Evolutionary conservation across 2,113 vertebrate species (phyloP).

Genomic region (Ascaphus truei): DNA sequence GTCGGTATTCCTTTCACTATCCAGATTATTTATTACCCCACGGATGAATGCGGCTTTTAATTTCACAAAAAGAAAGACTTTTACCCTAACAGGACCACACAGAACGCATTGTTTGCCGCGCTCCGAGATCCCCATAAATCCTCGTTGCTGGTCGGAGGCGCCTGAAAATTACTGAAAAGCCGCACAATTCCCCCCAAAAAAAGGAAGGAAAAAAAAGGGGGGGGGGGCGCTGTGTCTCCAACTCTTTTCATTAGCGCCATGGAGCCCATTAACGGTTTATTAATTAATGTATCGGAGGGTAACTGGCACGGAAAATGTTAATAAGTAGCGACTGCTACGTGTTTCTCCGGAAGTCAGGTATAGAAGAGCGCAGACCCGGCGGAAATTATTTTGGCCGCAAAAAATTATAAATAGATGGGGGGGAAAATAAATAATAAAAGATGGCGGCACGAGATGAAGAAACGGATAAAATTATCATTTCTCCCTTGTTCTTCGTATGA

Average conservation of each 20-base stretch:
- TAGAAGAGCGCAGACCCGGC: too few relatives aligned
- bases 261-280: neutral
- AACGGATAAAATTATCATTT: too few relatives aligned
- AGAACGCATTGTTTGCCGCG: slow-evolving; percentile 25
- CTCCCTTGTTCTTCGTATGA: too few relatives aligned
- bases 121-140: neutral
- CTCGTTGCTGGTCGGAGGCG: neutral
- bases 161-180: neutral
- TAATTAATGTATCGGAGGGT: too few relatives aligned
- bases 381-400: neutral
- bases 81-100: slow-evolving; percentile 32
- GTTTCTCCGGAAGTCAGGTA: too few relatives aligned
- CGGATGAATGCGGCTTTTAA: slow-evolving; percentile 34
- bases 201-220: too few relatives aligned
- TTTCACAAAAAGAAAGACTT: slow-evolving; percentile 19
- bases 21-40: slow-evolving; percentile 34
- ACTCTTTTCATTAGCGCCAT: neutral
- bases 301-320: too few relatives aligned
- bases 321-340: too few relatives aligned
- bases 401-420: neutral
- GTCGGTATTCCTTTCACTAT: slow-evolving; percentile 23
- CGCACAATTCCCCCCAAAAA: too few relatives aligned
- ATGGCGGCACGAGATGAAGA: too few relatives aligned
- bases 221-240: neutral
- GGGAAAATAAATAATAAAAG: too few relatives aligned